Evolutionary conservation across 2,888 invertebrate species (phyloP).

Genomic region (Conistra vaccinii): DNA sequence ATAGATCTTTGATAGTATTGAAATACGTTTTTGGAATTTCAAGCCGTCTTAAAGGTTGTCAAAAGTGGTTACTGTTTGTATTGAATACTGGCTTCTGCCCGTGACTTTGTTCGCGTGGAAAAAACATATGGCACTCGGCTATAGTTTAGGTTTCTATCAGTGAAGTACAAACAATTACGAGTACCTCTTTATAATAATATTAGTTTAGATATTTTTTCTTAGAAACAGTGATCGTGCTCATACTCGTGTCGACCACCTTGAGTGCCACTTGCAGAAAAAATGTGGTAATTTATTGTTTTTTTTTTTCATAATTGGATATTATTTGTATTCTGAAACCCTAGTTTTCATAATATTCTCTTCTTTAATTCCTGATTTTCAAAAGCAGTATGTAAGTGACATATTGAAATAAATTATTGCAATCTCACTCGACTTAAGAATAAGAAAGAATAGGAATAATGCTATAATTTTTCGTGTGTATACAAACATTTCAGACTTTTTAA

Average conservation of each 20-base stretch:
- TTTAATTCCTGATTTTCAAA: neutral
- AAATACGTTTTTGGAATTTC: conserved; percentile 19
- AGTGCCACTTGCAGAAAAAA: neutral
- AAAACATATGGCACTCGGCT: too few relatives aligned
- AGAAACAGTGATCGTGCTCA: too few relatives aligned
- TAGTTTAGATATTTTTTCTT: neutral
- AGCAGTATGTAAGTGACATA: neutral
- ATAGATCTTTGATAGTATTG: conserved; percentile 16
- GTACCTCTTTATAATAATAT: too few relatives aligned
- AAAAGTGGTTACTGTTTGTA: neutral
- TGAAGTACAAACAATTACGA: too few relatives aligned
- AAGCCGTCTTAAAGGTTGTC: neutral
- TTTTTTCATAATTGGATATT: neutral
- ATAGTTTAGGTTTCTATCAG: neutral
- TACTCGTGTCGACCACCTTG: neutral
- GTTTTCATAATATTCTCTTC: neutral
- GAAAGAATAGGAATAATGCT: too few relatives aligned
- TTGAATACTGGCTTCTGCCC: neutral
- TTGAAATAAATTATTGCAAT: neutral
- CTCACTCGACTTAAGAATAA: too few relatives aligned
- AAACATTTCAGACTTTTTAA: neutral
- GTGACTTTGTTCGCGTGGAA: neutral
- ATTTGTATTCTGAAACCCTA: neutral
- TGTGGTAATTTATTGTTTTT: neutral
- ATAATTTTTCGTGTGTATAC: neutral